Evolutionary conservation across 2,113 vertebrate species (phyloP), one percentile per base, ranked within the genome.

Genomic region (Amphilophus citrinellus): DNA sequence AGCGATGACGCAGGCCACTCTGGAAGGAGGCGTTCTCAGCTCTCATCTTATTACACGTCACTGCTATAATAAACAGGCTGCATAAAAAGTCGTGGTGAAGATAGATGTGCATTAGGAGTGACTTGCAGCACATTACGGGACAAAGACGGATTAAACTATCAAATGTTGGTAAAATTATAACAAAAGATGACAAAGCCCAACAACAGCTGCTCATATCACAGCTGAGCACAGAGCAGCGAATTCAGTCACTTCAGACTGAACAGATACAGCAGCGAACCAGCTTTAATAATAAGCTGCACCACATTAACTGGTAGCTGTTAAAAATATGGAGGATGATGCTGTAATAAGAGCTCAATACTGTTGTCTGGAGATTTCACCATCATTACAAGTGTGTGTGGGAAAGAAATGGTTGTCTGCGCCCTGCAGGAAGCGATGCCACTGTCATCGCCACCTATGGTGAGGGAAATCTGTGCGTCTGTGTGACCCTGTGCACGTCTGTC

Each of bases 381-480:
- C 22, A 63, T 84, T 56, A 79, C 6, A 1, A 20, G 60, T 44
- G 79, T 50, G 83, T 50, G 83, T 79, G 50, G 68, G 77, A 79
- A n/a, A 83, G 84, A 82, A 82, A 80, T 44, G 84, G 37, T 42
- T 79, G 87, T 44, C 32, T 84, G 91, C 66, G 44, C 76, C 76
- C 71, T 6, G 83, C 82, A 84, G 88, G 83, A 90, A 62, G 68
- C 61, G 60, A 76, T 77, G 79, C 60, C 84, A 80, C 84, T 68
- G 79, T 90, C 91, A 88, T 85, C 88, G 13, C 90, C 90, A 89
- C 90, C 91, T 92, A 90, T 62, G 76, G 91, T 3, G 92, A 83
- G 37, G 84, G 47, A 82, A 88, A 83, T 89, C 57, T 91, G 81
- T 79, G 71, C 84, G 84, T 86, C 5, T 76, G 78, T 83, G 80